Evolutionary conservation across 92 coral and sea anemone genomes (phyloP).

Genomic region (Pocillopora grandis): DNA sequence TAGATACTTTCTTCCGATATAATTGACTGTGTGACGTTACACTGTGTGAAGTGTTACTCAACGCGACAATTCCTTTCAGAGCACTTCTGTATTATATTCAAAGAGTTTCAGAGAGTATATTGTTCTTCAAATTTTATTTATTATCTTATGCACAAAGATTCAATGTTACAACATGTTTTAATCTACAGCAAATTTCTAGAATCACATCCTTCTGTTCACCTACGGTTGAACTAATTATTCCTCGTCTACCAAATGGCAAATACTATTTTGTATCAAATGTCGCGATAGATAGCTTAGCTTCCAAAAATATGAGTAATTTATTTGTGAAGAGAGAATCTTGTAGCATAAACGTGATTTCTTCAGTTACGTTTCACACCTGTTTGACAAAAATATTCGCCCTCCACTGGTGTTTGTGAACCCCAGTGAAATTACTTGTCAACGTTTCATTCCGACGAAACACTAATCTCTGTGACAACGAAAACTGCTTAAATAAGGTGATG

Average conservation of each 20-base stretch:
- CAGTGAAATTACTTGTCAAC: no score
- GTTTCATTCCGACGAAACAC: no score
- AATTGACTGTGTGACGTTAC: conserved; percentile 5
- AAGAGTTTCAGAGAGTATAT: neutral
- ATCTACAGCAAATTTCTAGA: neutral
- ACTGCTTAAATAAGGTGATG: no score
- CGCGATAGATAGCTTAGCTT: neutral
- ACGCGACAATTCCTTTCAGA: neutral
- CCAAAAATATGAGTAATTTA: neutral
- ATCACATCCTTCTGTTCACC: neutral
- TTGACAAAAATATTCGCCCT: no score
- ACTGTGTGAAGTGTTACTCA: neutral
- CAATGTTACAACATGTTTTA: neutral
- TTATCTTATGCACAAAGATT: neutral
- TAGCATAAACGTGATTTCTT: neutral
- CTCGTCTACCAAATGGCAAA: neutral
- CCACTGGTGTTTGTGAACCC: no score
- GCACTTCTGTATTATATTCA: neutral
- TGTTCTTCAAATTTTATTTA: conserved; percentile 12
- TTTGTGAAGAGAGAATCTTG: neutral
- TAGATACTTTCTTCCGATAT: neutral
- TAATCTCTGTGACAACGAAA: no score
- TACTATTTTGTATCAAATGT: neutral
- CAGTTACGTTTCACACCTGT: no score
- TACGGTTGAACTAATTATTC: neutral